Conservation (phyloP, 2,113 vertebrate species). For the Ochotona curzoniae region DNA sequence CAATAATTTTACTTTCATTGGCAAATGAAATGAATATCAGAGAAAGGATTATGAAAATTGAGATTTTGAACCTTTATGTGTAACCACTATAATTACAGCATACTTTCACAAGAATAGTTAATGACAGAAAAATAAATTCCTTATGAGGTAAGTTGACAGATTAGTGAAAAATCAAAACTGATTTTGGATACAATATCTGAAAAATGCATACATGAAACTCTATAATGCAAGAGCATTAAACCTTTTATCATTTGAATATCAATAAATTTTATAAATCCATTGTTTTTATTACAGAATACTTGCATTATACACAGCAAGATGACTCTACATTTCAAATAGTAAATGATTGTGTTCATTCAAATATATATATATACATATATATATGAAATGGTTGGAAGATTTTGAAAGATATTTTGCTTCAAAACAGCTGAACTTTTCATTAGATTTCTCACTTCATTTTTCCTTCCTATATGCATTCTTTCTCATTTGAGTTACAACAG, state of each 20-base stretch:
- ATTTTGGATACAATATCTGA: background rate
- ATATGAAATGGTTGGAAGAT: background rate
- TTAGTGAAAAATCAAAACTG: background rate
- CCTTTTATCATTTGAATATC: background rate
- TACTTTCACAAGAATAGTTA: background rate
- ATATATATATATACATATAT: no score
- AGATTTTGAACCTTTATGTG: background rate
- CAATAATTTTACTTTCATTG: conserved; percentile 21
- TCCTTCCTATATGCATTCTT: background rate
- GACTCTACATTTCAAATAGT: background rate
- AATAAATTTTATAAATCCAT: background rate
- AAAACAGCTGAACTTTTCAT: background rate
- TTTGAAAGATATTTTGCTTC: background rate
- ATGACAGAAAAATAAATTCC: conserved; percentile 5
- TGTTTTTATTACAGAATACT: background rate
- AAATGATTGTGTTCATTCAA: background rate
- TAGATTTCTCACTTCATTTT: background rate
- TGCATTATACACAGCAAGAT: background rate
- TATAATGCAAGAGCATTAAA: background rate
- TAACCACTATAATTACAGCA: background rate
- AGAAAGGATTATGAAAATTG: background rate
- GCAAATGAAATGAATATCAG: conserved; percentile 22
- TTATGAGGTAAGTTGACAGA: background rate
- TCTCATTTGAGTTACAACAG: background rate
- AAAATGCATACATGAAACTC: background rate